Evolutionary conservation across 1,140 invertebrate species (phyloP).

Genomic region (Teleopsis dalmanni): DNA sequence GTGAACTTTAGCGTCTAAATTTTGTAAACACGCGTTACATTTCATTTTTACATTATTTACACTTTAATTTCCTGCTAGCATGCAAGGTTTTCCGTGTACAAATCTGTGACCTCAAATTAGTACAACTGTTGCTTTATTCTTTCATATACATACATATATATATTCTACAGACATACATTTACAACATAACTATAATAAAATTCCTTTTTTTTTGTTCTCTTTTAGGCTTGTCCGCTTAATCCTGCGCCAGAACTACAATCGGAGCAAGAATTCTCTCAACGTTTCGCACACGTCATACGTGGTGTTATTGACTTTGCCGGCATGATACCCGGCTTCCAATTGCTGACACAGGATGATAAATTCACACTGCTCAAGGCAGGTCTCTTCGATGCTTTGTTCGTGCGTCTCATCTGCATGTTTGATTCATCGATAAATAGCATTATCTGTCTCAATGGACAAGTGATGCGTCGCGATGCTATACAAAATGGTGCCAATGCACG

Average conservation of each 20-base stretch:
- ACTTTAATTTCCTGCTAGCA: slow-evolving; percentile 7
- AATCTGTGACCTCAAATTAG: neutral
- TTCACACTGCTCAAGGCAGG: slow-evolving; percentile 93
- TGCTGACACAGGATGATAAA: slow-evolving; percentile 92
- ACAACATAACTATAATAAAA: neutral
- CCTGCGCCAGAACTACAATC: slow-evolving; percentile 84
- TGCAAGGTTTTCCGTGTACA: slow-evolving; percentile 7
- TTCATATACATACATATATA: neutral
- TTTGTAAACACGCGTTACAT: no score
- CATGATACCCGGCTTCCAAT: slow-evolving; percentile 89
- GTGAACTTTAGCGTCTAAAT: slow-evolving; percentile 21
- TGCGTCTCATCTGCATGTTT: slow-evolving; percentile 89
- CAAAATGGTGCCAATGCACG: slow-evolving; percentile 84
- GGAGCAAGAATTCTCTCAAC: slow-evolving; percentile 85
- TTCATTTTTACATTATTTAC: no score
- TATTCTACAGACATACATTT: no score
- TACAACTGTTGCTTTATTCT: neutral
- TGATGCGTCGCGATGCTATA: slow-evolving; percentile 81
- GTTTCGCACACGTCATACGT: slow-evolving; percentile 91
- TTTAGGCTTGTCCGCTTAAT: slow-evolving; percentile 90
- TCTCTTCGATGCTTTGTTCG: slow-evolving; percentile 88
- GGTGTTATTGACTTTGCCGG: slow-evolving; percentile 97
- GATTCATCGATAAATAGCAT: slow-evolving; percentile 82
- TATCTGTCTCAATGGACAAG: slow-evolving; percentile 86
- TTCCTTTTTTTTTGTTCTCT: slow-evolving; percentile 45